phyloP scores from a whole-genome alignment of 2,888 invertebrate genomes.

The Leptarthrus brevirostris region DNA sequence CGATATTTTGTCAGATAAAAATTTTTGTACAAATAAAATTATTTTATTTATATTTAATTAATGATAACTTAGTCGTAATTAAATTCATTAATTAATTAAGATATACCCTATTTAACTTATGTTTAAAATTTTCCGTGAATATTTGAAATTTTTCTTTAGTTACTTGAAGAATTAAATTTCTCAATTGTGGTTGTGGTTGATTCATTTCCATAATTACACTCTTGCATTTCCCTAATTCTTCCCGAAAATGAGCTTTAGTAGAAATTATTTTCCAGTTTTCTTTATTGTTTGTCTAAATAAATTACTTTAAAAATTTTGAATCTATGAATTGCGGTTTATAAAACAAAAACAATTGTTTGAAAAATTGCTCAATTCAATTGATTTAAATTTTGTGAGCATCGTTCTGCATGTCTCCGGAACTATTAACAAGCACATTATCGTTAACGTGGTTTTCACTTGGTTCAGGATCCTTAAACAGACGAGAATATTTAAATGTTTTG shows the following conservation, averaged over 20 bases:
- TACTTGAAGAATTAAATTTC: constrained; percentile 26
- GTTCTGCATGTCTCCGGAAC: constrained; percentile 21
- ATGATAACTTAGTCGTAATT: constrained; percentile 45
- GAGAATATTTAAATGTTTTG: constrained; percentile 81
- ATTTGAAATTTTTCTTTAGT: constrained; percentile 37
- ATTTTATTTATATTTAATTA: constrained; percentile 49
- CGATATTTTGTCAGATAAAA: constrained; percentile 50
- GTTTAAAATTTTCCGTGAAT: constrained; percentile 48
- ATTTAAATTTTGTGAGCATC: constrained; percentile 21
- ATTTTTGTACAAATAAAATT: constrained; percentile 49
- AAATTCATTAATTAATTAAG: constrained; percentile 48
- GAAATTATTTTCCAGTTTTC: background rate
- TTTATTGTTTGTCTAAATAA: constrained; percentile 37
- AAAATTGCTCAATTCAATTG: constrained; percentile 12
- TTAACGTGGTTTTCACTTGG: constrained; percentile 56
- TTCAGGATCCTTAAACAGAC: constrained; percentile 73
- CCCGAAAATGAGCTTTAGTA: background rate
- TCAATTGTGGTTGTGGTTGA: background rate
- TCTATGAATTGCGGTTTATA: constrained; percentile 29
- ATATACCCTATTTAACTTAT: constrained; percentile 49
- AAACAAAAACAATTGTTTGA: constrained; percentile 17
- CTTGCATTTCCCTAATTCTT: background rate
- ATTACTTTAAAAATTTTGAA: constrained; percentile 43
- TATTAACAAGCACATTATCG: constrained; percentile 13
- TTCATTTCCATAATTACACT: background rate